These are phyloP conservation scores for Fistularia commersonii DNA, from an alignment of 2,797 vertebrate species.

Conservation along the genomic window DNA sequence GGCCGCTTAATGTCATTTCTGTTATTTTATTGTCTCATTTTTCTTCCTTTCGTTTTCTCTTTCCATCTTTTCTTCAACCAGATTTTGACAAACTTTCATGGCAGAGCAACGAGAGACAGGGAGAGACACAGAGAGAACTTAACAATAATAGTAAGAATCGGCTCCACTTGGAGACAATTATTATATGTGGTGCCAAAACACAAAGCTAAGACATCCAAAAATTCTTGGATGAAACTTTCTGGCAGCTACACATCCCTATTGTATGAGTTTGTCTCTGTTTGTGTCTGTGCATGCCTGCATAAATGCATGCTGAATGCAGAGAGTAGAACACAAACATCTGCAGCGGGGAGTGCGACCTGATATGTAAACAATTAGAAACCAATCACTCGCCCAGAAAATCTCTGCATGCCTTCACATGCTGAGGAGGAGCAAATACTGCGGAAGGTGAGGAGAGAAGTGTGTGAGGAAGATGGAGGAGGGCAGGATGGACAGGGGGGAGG, in stretches of 20 bases:
- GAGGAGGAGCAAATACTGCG: slow-evolving; percentile 22
- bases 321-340: slow-evolving; percentile 56
- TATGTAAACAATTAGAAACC: slow-evolving; percentile 67
- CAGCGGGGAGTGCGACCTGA: slow-evolving; percentile 28
- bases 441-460: slow-evolving; percentile 27
- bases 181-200: slow-evolving; percentile 33
- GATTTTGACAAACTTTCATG: too few relatives aligned
- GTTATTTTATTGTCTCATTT: slow-evolving; percentile 18
- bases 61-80: too few relatives aligned
- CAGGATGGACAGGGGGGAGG: not conserved
- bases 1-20: slow-evolving; percentile 18
- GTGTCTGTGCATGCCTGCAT: slow-evolving; percentile 37
- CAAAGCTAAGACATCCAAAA: slow-evolving; percentile 40
- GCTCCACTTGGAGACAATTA: slow-evolving; percentile 47
- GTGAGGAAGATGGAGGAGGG: slow-evolving; percentile 9
- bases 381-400: slow-evolving; percentile 38
- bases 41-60: too few relatives aligned
- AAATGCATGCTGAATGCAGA: slow-evolving; percentile 19
- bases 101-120: slow-evolving; percentile 1
- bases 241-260: slow-evolving; percentile 35
- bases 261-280: slow-evolving; percentile 42
- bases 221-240: slow-evolving; percentile 57
- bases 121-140: slow-evolving; percentile 1
- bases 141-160: slow-evolving; percentile 33
- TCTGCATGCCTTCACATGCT: slow-evolving; percentile 51